Evolutionary conservation across 2,113 vertebrate genomes (phyloP).

Genomic region (Melospiza georgiana): DNA sequence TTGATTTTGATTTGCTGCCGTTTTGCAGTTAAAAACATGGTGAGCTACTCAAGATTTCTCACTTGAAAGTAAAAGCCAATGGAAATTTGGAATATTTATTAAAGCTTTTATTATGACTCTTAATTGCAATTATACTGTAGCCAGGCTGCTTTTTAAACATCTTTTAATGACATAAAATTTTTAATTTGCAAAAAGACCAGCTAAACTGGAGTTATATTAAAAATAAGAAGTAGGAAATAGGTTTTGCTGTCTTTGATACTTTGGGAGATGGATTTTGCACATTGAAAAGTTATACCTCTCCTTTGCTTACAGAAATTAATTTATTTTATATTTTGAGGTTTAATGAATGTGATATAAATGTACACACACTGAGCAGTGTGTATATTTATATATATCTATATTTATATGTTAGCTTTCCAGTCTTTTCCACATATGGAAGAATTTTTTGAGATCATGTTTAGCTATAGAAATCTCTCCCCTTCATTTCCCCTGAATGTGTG

Average conservation of each 20-base stretch:
- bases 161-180: not conserved
- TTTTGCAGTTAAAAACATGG: not conserved
- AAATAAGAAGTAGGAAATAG: conserved; percentile 26
- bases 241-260: conserved; percentile 37
- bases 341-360: conserved; percentile 78
- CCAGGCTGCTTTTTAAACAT: not conserved
- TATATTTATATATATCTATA: conserved; percentile 75
- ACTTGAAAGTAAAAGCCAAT: not conserved
- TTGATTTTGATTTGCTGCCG: not conserved
- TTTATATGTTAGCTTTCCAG: conserved; percentile 71
- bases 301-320: conserved; percentile 72
- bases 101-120: not conserved
- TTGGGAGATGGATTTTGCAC: conserved; percentile 62
- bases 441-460: conserved; percentile 75
- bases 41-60: not conserved
- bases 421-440: conserved; percentile 79
- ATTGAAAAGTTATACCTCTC: conserved; percentile 69
- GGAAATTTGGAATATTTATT: not conserved
- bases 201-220: not conserved
- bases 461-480: conserved; percentile 67
- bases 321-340: conserved; percentile 80
- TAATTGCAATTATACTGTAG: not conserved
- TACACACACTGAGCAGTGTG: conserved; percentile 72
- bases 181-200: not conserved
- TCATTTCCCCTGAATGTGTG: conserved; percentile 61